Evolutionary conservation across 2,113 vertebrate genomes (phyloP), one percentile per base, ranked within the genome.

Genomic region (Hirundichthys speculiger): DNA sequence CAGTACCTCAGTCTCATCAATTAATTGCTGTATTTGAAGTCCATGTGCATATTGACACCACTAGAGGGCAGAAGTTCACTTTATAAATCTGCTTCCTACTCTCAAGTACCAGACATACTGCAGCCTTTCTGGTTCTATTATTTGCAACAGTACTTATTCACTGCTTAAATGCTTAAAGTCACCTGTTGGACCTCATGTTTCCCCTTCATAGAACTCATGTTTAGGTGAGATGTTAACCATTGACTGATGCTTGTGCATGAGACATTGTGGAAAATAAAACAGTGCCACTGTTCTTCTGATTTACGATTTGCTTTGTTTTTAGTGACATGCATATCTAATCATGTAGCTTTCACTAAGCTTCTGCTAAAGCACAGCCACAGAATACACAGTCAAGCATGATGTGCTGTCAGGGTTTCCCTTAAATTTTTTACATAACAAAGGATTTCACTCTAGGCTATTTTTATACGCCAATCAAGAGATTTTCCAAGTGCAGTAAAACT

Each of bases 1-100:
- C 41, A 19, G 18, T 3, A 19, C 7, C 41, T 43, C 7, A 2
- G n/a, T n/a, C n/a, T n/a, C 15, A 18, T 43, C 16, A n/a, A 4
- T 43, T 27, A 27, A 27, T 51, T 59, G 38, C 16, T 45, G 18
- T 15, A 18, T 3, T 42, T 8, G 27, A 2, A 22, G 19, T 7
- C 11, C 16, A 63, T 21, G 5, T 70, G 6, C 43, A 20, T 11
- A 3, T 0, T 64, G 0, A 11, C 9, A 20, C 83, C 89, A 80
- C 86, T 83, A 84, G 88, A 79, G 83, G 88, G 86, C 82, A 81
- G 70, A 15, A 69, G 52, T 55, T 20, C 65, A 20, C 72, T 69
- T 21, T 42, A 42, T 59, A 67, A 50, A 47, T 15, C 22, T 66
- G 52, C 19, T 54, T 6, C 4, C 20, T 42, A 45, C 25, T 41